Evolutionary conservation across 2,888 invertebrate species (phyloP), one percentile per base, ranked within the genome.

Genomic region (Unio pictorum): DNA sequence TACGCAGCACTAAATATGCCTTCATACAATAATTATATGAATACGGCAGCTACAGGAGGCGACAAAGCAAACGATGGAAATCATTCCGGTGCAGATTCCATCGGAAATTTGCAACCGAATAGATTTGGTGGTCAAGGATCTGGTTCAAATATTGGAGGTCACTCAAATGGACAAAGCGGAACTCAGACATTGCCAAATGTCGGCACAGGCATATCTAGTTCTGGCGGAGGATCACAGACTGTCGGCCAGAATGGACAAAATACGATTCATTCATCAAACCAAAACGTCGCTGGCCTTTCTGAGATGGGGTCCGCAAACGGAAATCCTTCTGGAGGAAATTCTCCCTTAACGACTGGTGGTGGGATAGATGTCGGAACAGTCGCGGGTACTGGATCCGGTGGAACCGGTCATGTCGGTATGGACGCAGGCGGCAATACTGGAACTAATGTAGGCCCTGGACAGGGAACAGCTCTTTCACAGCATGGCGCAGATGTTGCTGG

Each of bases 391-490:
- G 28, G 58, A 56, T 26, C 55, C 62, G 26, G 72, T 63, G 15
- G 64, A 68, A 28, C 71, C n/a, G 64, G 26, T 45, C 45, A 11
- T 0, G 15, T 45, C 45, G 45, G 45, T 0, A 45, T 15, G 45
- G 45, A 45, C 11, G 45, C 45, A 45, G 45, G 45, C 0, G 45
- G 45, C 11, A 11, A 11, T 3, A 15, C 45, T 15, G 45, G 45
- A 45, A 45, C 45, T 45, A 15, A 45, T 4, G 45, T 4, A 45
- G 45, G 45, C 63, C 64, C 69, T 66, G 17, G 72, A 72, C 30
- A 73, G 63, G 34, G 76, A 75, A 57, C 74, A 72, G 0, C 69
- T 66, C 71, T 74, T 72, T 0, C 67, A 61, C 28, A 74, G 73
- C 56, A 74, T 45, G 45, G 45, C 11, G 45, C 45, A 55, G 57